Conservation (phyloP, 2,888 invertebrate genomes). For the Ceraclea dissimilis region DNA sequence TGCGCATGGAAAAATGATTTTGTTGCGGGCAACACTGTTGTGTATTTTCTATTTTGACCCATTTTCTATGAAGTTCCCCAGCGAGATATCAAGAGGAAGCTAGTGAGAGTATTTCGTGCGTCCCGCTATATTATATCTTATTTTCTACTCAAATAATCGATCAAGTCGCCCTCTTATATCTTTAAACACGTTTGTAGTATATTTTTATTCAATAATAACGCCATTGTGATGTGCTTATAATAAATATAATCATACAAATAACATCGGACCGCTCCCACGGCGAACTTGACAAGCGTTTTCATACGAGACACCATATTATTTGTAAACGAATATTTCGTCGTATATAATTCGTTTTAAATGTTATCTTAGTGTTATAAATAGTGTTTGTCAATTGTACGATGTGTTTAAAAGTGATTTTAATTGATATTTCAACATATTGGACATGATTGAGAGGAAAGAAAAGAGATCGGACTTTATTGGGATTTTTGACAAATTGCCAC, state of each 20-base stretch:
- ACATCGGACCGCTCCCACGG: slow-evolving; percentile 20
- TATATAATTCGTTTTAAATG: slow-evolving; percentile 13
- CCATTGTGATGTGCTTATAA: neutral
- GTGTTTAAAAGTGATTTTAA: slow-evolving; percentile 16
- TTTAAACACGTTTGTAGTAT: slow-evolving; percentile 3
- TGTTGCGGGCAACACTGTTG: neutral
- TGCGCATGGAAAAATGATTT: too few species aligned
- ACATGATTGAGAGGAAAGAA: slow-evolving; percentile 20
- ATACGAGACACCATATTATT: slow-evolving; percentile 12
- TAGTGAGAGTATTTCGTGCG: neutral
- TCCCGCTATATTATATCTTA: slow-evolving; percentile 11
- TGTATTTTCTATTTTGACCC: slow-evolving; percentile 14
- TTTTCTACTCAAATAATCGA: slow-evolving; percentile 20
- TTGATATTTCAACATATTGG: slow-evolving; percentile 13
- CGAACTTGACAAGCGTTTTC: slow-evolving; percentile 22
- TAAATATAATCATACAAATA: neutral
- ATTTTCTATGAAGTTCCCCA: slow-evolving; percentile 21
- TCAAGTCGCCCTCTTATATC: slow-evolving; percentile 9
- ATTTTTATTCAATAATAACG: neutral
- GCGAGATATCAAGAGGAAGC: slow-evolving; percentile 12
- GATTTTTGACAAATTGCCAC: slow-evolving; percentile 11
- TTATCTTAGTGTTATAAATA: slow-evolving; percentile 9
- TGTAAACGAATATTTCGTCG: neutral
- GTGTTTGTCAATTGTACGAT: slow-evolving; percentile 7
- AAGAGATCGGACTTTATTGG: slow-evolving; percentile 10